Percentiles rank a stretch among this genome's conserved stretches.
Evolutionary conservation across 2,888 invertebrate genomes (phyloP).

Genomic region (Julus scanicus): DNA sequence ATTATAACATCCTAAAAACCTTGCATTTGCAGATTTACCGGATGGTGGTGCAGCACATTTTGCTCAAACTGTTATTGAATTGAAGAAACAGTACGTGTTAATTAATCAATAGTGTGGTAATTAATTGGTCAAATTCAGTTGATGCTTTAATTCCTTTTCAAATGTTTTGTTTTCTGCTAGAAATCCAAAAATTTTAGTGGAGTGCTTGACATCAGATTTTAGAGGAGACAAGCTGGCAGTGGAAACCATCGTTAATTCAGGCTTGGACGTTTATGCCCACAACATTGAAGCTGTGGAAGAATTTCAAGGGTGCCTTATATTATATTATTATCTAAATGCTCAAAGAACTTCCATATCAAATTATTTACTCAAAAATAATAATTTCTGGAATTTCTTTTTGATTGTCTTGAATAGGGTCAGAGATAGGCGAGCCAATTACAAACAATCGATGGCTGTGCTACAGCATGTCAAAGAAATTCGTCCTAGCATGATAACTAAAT

Average conservation of each 20-base stretch:
- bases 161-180: slow-evolving; percentile 64
- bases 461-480: slow-evolving; percentile 83
- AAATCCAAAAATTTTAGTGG: slow-evolving; percentile 88
- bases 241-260: slow-evolving; percentile 79
- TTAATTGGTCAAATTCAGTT: slow-evolving; percentile 6
- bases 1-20: no score
- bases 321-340: no score
- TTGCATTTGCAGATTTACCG: slow-evolving; percentile 78
- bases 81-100: slow-evolving; percentile 77
- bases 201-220: slow-evolving; percentile 97
- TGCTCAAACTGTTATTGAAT: slow-evolving; percentile 88
- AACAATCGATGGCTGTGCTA: slow-evolving; percentile 87
- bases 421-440: slow-evolving; percentile 90
- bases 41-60: slow-evolving; percentile 96
- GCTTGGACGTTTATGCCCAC: slow-evolving; percentile 97
- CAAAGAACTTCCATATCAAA: no score
- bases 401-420: slow-evolving; percentile 66
- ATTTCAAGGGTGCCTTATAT: slow-evolving; percentile 78
- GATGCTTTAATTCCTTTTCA: not conserved
- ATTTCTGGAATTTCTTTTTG: not conserved
- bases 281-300: slow-evolving; percentile 97
- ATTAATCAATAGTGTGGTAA: no score
- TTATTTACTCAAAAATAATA: not conserved
- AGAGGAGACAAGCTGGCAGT: slow-evolving; percentile 82
- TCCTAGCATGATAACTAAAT: slow-evolving; percentile 90